These are phyloP conservation scores for Agelaius tricolor DNA, from an alignment of 2,113 vertebrate species.

Conservation along the genomic window DNA sequence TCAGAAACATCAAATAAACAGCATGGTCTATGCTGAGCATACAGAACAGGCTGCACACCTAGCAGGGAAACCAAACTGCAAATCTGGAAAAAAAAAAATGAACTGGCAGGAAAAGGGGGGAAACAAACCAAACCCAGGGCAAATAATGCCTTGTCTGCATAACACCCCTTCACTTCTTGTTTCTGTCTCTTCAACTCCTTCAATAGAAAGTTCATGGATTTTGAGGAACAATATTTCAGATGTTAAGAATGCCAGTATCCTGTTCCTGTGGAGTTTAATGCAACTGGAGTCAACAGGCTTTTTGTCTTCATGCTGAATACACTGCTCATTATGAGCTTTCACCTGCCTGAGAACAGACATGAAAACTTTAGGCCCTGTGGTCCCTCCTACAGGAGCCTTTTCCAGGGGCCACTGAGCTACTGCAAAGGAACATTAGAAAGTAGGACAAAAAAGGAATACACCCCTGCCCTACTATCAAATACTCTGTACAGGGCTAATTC, in stretches of 20 bases:
- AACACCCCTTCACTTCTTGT: neutral
- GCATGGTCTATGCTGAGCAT: neutral
- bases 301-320: neutral
- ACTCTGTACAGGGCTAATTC: neutral
- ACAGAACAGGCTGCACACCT: neutral
- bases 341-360: neutral
- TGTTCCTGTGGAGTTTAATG: neutral
- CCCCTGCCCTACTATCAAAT: neutral
- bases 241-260: neutral
- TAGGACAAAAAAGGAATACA: neutral
- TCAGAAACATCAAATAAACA: neutral
- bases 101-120: neutral
- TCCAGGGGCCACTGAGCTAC: neutral
- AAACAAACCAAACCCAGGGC: neutral
- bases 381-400: neutral
- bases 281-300: neutral
- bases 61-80: neutral
- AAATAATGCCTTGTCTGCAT: neutral
- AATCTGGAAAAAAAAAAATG: neutral
- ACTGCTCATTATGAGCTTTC: neutral
- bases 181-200: neutral
- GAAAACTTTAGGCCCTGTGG: neutral
- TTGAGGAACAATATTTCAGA: neutral
- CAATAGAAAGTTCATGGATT: neutral
- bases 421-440: neutral